Conservation (phyloP, 2,797 vertebrate species). For the Acipenser ruthenus region DNA sequence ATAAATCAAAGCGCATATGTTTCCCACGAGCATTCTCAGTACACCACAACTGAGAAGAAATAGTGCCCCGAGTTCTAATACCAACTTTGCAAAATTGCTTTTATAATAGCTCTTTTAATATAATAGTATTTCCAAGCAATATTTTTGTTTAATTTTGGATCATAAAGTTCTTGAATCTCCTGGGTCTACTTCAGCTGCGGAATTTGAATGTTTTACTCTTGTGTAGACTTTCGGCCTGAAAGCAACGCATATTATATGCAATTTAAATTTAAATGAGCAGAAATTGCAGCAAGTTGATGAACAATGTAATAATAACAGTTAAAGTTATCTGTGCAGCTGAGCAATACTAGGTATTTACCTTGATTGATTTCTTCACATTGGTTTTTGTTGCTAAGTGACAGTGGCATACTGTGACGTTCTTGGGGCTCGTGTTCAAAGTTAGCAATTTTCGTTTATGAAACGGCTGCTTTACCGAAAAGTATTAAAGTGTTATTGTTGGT, state of each 20-base stretch:
- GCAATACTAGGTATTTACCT: too few relatives aligned
- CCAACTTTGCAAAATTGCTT: conserved; percentile 71
- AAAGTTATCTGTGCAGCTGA: conserved; percentile 24
- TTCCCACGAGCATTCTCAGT: conserved; percentile 45
- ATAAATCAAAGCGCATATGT: conserved; percentile 55
- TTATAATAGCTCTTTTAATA: conserved; percentile 67
- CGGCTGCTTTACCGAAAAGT: too few relatives aligned
- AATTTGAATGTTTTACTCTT: conserved; percentile 71
- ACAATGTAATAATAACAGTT: conserved; percentile 58
- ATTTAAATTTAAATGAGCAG: conserved; percentile 54
- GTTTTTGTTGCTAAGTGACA: too few relatives aligned
- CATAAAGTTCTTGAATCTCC: conserved; percentile 75
- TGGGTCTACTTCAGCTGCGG: conserved; percentile 72
- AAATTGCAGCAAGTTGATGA: conserved; percentile 60
- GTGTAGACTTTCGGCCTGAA: conserved; percentile 69
- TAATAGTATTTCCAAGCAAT: conserved; percentile 72
- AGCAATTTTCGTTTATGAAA: too few relatives aligned
- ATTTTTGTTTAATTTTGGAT: conserved; percentile 71
- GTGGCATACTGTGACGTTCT: too few relatives aligned
- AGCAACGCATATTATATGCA: conserved; percentile 59
- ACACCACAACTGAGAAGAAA: conserved; percentile 46
- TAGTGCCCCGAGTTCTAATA: conserved; percentile 65
- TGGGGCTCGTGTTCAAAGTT: too few relatives aligned
- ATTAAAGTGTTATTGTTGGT: too few relatives aligned
- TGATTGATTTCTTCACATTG: too few relatives aligned